A percentile compares a stretch with the other conserved stretches of the same genome.
Evolutionary conservation across 2,113 vertebrate genomes (phyloP).

Genomic region (Ahaetulla prasina): DNA sequence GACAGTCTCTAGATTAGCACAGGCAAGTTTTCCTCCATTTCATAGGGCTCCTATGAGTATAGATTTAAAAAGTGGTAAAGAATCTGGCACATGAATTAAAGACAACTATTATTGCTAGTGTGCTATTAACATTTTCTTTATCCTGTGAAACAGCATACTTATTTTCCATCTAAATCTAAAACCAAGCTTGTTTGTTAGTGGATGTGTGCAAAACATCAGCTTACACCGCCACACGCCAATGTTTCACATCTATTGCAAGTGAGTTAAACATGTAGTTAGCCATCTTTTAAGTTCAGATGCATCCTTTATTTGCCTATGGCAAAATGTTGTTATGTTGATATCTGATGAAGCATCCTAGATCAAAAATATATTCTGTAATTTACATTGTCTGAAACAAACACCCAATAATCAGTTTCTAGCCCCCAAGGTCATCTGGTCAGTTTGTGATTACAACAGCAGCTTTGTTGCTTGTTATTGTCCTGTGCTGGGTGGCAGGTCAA

Average conservation of each 20-base stretch:
- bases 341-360: conserved; percentile 23
- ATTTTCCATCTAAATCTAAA: conserved; percentile 2
- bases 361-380: conserved; percentile 40
- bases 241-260: neutral
- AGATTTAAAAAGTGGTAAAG: neutral
- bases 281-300: neutral
- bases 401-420: conserved; percentile 65
- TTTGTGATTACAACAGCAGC: conserved; percentile 77
- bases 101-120: neutral
- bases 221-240: neutral
- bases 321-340: conserved; percentile 29
- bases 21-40: neutral
- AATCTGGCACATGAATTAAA: neutral
- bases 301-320: conserved; percentile 6
- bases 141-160: neutral
- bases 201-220: neutral
- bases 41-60: neutral
- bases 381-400: conserved; percentile 51
- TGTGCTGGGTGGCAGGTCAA: conserved; percentile 76
- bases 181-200: conserved; percentile 20
- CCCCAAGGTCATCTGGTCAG: conserved; percentile 73
- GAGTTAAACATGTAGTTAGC: neutral
- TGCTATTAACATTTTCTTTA: neutral
- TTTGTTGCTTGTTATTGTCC: conserved; percentile 70
- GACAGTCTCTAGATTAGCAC: neutral